These are phyloP conservation scores for Triplophysa rosa DNA, from an alignment of 2,113 vertebrate genomes.

Conservation along the genomic window DNA sequence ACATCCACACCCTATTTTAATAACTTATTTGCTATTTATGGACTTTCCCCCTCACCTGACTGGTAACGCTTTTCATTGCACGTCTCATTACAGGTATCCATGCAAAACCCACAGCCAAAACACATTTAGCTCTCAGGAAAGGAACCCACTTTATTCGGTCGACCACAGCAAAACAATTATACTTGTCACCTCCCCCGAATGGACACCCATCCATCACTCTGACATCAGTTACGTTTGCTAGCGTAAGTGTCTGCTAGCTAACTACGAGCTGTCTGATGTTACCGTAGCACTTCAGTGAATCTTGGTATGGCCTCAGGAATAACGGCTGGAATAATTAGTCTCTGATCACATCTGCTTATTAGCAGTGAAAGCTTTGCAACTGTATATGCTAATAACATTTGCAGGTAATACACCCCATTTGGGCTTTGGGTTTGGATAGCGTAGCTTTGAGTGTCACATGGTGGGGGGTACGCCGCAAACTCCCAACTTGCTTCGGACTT, in stretches of 20 bases:
- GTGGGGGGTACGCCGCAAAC: conserved; percentile 53
- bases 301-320: background rate
- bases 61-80: conserved; percentile 29
- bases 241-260: conserved; percentile 26
- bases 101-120: conserved; percentile 81
- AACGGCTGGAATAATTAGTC: conserved; percentile 13
- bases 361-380: background rate
- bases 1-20: conserved; percentile 1
- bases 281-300: background rate
- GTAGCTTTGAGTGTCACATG: conserved; percentile 23
- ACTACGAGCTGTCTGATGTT: conserved; percentile 18
- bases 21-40: conserved; percentile 11
- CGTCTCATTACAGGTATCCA: conserved; percentile 73
- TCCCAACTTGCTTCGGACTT: conserved; percentile 53
- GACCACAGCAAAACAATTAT: conserved; percentile 81
- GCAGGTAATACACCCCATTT: conserved; percentile 19
- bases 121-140: conserved; percentile 74
- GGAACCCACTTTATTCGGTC: conserved; percentile 80
- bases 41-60: background rate
- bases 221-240: conserved; percentile 38
- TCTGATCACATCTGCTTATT: conserved; percentile 16
- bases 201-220: conserved; percentile 72
- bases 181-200: conserved; percentile 78
- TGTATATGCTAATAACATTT: conserved; percentile 28
- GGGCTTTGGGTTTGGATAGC: background rate